Evolutionary conservation across 2,797 vertebrate species (phyloP).

Genomic region (Enteromius thamalakanensis): DNA sequence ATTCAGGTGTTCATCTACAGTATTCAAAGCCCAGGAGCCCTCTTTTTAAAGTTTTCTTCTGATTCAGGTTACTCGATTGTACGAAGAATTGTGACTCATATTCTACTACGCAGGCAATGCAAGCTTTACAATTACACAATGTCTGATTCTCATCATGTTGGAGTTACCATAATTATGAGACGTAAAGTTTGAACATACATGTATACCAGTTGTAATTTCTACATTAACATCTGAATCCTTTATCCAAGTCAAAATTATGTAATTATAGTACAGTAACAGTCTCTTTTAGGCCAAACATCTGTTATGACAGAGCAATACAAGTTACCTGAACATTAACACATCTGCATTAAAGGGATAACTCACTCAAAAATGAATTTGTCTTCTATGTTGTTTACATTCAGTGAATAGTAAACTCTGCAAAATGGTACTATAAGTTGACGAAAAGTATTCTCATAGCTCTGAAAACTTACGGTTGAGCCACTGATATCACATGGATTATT

Average conservation of each 20-base stretch:
- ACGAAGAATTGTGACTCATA: slow-evolving; percentile 15
- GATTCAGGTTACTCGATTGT: background rate
- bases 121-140: background rate
- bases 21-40: slow-evolving; percentile 43
- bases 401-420: too few relatives aligned
- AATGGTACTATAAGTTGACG: too few relatives aligned
- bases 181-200: background rate
- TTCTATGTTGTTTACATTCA: too few relatives aligned
- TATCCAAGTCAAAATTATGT: background rate
- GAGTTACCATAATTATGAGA: background rate
- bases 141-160: background rate
- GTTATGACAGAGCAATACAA: background rate
- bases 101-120: background rate
- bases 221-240: background rate
- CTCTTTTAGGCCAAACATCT: background rate
- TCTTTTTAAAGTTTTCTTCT: slow-evolving; percentile 40
- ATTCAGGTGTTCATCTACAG: slow-evolving; percentile 45
- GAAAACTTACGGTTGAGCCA: too few relatives aligned
- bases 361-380: too few relatives aligned
- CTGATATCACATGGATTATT: too few relatives aligned
- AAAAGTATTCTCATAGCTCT: too few relatives aligned
- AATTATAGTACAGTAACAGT: background rate
- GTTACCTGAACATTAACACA: background rate
- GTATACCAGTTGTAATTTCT: background rate
- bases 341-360: background rate